These are phyloP conservation scores for Zoroaster sp. DNA, from an alignment of 53 echinoderm and acorn worm genomes.

Conservation along the genomic window DNA sequence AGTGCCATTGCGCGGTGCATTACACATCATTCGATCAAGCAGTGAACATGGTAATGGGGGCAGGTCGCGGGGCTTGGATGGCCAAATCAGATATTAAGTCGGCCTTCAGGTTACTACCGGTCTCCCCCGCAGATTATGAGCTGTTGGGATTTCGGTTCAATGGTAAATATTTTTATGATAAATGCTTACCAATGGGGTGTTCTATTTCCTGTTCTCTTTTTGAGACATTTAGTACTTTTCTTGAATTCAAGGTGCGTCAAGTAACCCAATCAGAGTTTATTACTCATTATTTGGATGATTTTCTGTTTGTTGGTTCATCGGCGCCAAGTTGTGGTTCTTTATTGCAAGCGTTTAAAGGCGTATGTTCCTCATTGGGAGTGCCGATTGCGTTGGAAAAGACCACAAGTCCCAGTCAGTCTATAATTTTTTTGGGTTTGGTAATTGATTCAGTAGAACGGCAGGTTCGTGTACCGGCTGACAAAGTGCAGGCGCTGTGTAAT, in stretches of 20 bases:
- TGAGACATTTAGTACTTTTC: slow-evolving; percentile 45
- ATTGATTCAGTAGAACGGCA: no score
- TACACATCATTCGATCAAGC: slow-evolving; percentile 15
- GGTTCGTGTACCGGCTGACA: no score
- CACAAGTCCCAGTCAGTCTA: neutral
- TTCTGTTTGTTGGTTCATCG: neutral
- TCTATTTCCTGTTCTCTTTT: slow-evolving; percentile 22
- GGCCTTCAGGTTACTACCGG: slow-evolving; percentile 25
- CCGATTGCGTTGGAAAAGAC: slow-evolving; percentile 46
- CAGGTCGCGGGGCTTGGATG: slow-evolving; percentile 8
- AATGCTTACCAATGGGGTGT: slow-evolving; percentile 60
- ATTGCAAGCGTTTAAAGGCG: neutral
- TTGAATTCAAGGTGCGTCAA: neutral
- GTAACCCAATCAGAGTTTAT: neutral
- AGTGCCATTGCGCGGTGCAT: neutral
- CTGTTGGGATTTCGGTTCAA: no score
- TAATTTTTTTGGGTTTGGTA: slow-evolving; percentile 12
- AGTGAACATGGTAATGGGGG: neutral
- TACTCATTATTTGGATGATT: slow-evolving; percentile 64
- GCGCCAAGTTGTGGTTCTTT: neutral
- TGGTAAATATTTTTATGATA: slow-evolving; percentile 52
- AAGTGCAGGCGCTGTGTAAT: no score
- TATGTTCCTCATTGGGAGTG: slow-evolving; percentile 15
- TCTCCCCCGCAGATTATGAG: slow-evolving; percentile 11
- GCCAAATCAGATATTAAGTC: slow-evolving; percentile 40